A percentile compares a stretch with the other conserved stretches of the same genome.
phyloP scores from a whole-genome alignment of 2,888 invertebrate genomes.

The Rhaphigaster nebulosa region DNA sequence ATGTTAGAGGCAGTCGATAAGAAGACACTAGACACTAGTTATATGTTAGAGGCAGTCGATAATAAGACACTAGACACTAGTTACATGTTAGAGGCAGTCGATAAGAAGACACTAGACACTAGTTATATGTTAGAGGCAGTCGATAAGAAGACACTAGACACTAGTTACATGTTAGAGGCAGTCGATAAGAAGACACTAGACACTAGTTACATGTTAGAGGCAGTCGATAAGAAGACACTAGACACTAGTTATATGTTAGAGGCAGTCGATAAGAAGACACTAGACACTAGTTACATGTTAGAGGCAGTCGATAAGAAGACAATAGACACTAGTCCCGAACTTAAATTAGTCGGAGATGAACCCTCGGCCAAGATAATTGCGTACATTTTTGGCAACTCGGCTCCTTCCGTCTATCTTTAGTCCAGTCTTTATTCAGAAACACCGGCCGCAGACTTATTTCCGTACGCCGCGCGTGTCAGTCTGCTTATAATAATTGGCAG shows the following conservation, averaged over 20 bases:
- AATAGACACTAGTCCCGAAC: neutral
- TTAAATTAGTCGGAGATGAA: neutral
- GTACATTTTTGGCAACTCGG: neutral
- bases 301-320: no score
- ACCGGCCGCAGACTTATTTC: neutral
- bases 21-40: neutral
- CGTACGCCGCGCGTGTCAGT: neutral
- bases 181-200: no score
- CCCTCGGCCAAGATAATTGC: neutral
- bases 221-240: no score
- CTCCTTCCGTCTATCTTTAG: neutral
- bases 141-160: no score
- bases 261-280: no score
- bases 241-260: no score
- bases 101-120: neutral
- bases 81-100: no score
- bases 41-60: no score
- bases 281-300: neutral
- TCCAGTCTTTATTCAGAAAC: neutral
- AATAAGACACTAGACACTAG: neutral
- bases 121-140: no score
- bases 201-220: no score
- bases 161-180: no score
- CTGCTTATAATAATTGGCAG: neutral
- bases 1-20: no score